Conservation (phyloP, 1,140 invertebrate genomes). For the Theocolax elegans region DNA sequence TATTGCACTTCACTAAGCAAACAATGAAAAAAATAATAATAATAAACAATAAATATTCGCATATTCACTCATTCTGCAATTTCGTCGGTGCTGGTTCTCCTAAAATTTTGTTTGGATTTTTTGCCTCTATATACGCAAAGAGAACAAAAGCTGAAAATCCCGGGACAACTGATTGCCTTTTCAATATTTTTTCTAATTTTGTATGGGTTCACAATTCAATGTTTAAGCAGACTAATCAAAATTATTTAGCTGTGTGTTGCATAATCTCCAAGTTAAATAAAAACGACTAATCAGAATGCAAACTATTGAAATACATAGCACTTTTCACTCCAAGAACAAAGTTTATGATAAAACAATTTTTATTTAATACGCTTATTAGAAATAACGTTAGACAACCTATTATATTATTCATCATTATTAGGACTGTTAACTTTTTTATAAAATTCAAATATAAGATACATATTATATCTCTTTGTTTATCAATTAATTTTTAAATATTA, state of each 20-base stretch:
- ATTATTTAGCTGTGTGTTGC: background rate
- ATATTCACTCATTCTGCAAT: constrained; percentile 52
- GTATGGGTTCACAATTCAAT: background rate
- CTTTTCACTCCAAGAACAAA: too few relatives aligned
- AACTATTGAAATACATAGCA: too few relatives aligned
- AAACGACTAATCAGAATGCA: background rate
- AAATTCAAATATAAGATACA: too few relatives aligned
- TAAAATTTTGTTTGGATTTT: constrained; percentile 38
- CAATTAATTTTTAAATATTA: too few relatives aligned
- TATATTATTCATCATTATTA: too few relatives aligned
- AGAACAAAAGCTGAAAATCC: background rate
- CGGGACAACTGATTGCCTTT: background rate
- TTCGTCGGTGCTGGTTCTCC: constrained; percentile 41
- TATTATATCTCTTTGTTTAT: too few relatives aligned
- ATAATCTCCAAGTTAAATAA: background rate
- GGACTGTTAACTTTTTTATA: too few relatives aligned
- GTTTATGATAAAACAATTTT: background rate
- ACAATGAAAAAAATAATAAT: constrained; percentile 21
- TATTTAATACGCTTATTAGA: background rate
- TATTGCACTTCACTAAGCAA: constrained; percentile 60
- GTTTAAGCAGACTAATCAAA: constrained; percentile 15
- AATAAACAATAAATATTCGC: constrained; percentile 23
- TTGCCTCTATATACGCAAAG: constrained; percentile 17
- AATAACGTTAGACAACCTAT: too few relatives aligned
- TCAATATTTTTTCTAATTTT: constrained; percentile 13